Evolutionary conservation across 2,113 vertebrate genomes (phyloP), one percentile per base, ranked within the genome.

Genomic region (Morone saxatilis): DNA sequence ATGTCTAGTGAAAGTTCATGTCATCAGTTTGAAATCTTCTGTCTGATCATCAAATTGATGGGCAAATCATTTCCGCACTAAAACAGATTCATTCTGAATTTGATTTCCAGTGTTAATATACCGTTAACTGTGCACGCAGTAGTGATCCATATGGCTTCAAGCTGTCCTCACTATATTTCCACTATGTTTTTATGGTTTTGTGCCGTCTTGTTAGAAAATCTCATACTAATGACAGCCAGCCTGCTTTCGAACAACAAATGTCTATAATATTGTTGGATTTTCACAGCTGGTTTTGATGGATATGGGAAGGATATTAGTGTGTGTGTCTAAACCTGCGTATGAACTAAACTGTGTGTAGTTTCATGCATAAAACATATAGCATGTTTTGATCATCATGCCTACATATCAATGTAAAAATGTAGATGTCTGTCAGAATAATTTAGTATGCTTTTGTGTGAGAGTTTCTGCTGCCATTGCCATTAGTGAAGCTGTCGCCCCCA

Each of bases 401-500:
- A 19, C 12, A 16, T 67, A 48, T 69, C 53, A 22, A 2, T 51
- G n/a, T 62, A 25, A 68, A 62, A 43, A 56, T 66, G 31, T 43
- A 31, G 12, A 47, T 47, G n/a, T 47, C 72, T 63, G 73, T 71
- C 59, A 69, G 40, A 36, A 5, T 22, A 43, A 38, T 62, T 78
- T 59, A 47, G 31, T n/a, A 41, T 70, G 6, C 47, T 7, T 80
- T 54, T 86, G 50, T 75, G 22, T 72, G 67, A 63, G 16, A 43
- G 16, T 61, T 70, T 71, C 57, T 76, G 36, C 80, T 80, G 11
- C 31, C 22, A 31, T 20, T 76, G 40, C 41, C 43, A 40, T 75
- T 86, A 71, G 88, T 84, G 75, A 86, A 84, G 67, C 63, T n/a
- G 70, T 86, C 85, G 79, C 54, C 71, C 78, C 68, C 38, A 56